Conservation (phyloP, 2,888 invertebrate species). For the Drosophila mimica region DNA sequence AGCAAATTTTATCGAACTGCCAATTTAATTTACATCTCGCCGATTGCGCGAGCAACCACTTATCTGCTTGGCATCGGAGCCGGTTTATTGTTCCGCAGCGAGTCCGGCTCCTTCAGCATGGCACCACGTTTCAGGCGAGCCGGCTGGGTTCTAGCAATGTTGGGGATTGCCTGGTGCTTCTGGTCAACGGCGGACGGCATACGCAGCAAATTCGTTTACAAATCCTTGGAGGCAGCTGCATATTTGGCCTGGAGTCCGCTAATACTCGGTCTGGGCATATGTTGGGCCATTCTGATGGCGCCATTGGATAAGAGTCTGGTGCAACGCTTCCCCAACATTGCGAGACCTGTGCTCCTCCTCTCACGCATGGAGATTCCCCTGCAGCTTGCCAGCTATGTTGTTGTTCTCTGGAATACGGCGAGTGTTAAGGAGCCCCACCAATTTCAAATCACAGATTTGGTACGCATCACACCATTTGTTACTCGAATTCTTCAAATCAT, state of each 20-base stretch:
- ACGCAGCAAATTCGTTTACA: slow-evolving; percentile 87
- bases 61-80: slow-evolving; percentile 88
- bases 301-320: slow-evolving; percentile 66
- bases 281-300: slow-evolving; percentile 86
- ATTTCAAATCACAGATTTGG: slow-evolving; percentile 87
- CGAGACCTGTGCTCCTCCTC: slow-evolving; percentile 87
- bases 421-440: slow-evolving; percentile 87
- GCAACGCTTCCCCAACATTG: slow-evolving; percentile 45
- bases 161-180: slow-evolving; percentile 85
- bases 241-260: slow-evolving; percentile 89
- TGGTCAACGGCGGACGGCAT: slow-evolving; percentile 88
- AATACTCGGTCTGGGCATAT: slow-evolving; percentile 83
- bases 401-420: slow-evolving; percentile 89
- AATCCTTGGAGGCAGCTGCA: slow-evolving; percentile 87
- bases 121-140: slow-evolving; percentile 84
- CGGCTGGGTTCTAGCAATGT: slow-evolving; percentile 78
- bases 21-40: slow-evolving; percentile 87
- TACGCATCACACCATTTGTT: slow-evolving; percentile 82
- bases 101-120: slow-evolving; percentile 81
- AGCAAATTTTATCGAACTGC: slow-evolving; percentile 90
- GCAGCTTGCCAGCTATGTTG: slow-evolving; percentile 88
- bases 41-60: slow-evolving; percentile 88
- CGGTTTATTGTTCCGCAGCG: slow-evolving; percentile 86
- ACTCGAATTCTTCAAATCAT: neutral
- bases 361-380: slow-evolving; percentile 89